phyloP scores from a whole-genome alignment of 2,888 invertebrate species.

The Lepidochrysops patricia region DNA sequence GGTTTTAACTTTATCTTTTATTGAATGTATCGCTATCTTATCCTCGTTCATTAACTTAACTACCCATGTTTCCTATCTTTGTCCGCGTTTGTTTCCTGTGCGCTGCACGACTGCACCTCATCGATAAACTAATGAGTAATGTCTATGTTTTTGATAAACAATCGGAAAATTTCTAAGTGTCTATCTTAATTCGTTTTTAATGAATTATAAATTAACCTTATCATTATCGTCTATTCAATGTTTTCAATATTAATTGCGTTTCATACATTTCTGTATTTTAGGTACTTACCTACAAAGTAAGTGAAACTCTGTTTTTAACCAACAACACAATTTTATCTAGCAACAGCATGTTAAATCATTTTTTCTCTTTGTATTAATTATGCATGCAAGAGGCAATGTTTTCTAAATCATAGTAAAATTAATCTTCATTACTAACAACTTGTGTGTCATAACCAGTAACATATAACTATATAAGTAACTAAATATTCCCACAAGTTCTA shows the following conservation, averaged over 20 bases:
- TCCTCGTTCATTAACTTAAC: constrained; percentile 5
- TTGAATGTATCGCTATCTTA: not conserved
- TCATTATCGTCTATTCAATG: too few relatives aligned
- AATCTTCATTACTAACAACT: not conserved
- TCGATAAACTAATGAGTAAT: constrained; percentile 28
- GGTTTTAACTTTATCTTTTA: not conserved
- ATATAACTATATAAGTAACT: not conserved
- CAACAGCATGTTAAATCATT: too few relatives aligned
- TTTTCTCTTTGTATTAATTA: too few relatives aligned
- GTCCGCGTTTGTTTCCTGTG: constrained; percentile 4
- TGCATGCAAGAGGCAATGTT: too few relatives aligned
- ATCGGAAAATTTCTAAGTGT: not conserved
- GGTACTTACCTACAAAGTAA: too few relatives aligned
- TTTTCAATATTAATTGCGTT: too few relatives aligned
- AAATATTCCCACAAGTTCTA: constrained; percentile 2
- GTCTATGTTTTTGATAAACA: not conserved
- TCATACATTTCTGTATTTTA: too few relatives aligned
- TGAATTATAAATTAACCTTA: not conserved
- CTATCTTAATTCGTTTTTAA: not conserved
- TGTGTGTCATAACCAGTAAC: not conserved
- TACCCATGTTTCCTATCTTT: constrained; percentile 6
- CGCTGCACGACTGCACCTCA: constrained; percentile 36
- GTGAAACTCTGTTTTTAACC: too few relatives aligned
- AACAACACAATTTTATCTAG: not conserved
- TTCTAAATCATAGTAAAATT: not conserved